Evolutionary conservation across 2,113 vertebrate genomes (phyloP).

Genomic region (Puntigrus tetrazona): DNA sequence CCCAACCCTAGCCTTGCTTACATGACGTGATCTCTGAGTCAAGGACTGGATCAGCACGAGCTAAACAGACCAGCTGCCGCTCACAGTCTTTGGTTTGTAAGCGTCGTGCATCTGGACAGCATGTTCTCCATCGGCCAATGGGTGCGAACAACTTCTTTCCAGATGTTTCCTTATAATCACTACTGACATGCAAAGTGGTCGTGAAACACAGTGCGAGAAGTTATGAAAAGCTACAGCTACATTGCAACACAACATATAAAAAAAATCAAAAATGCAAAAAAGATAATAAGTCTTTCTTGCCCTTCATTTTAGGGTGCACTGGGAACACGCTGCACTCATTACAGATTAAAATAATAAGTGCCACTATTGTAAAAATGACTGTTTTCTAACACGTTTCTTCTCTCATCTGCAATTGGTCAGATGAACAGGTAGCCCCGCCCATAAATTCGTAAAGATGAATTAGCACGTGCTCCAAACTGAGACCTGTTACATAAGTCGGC

Average conservation of each 20-base stretch:
- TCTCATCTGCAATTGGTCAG: background rate
- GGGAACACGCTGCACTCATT: background rate
- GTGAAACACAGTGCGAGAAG: background rate
- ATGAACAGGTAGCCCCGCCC: background rate
- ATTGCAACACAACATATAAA: background rate
- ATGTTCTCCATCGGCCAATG: constrained; percentile 6
- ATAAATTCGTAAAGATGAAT: too few species aligned
- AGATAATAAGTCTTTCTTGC: background rate
- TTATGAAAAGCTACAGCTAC: background rate
- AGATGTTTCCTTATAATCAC: background rate
- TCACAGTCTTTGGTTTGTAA: constrained; percentile 1
- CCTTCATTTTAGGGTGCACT: background rate
- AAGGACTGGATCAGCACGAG: constrained; percentile 27
- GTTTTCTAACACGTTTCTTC: background rate
- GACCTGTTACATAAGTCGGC: background rate
- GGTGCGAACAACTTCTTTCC: constrained; percentile 21
- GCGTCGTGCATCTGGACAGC: background rate
- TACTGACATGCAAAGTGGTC: background rate
- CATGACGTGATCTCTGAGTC: constrained; percentile 34
- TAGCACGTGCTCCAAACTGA: background rate
- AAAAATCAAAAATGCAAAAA: background rate
- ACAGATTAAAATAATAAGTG: background rate
- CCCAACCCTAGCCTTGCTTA: background rate
- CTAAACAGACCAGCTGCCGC: constrained; percentile 30
- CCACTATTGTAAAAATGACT: background rate